Evolutionary conservation across 2,888 invertebrate species (phyloP), one percentile per base, ranked within the genome.

Genomic region (Epinotia brunnichana): DNA sequence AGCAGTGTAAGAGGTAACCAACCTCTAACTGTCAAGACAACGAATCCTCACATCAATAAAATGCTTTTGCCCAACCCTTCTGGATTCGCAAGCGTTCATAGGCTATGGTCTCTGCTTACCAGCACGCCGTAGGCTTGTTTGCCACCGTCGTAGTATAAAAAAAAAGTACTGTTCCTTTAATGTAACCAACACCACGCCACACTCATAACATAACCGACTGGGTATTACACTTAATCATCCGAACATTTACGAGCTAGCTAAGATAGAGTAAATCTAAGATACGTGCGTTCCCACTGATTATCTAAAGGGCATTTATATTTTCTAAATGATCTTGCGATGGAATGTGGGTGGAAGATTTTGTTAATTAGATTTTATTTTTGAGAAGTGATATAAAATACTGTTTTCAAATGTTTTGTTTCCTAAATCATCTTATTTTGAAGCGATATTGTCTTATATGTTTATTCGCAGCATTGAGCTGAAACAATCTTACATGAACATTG

Each of bases 381-480:
- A 64, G 57, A 70, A 80, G 80, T 76, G 75, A 77, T 78, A 76
- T 76, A 74, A 44, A 78, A 79, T 80, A 83, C 81, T 81, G 82
- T 78, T 81, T 70, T 79, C 76, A 15, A n/a, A 21, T 66, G 24
- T 41, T 56, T 64, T 56, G 63, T 53, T 53, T 48, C 24, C 48
- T 44, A 61, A 61, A 61, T 48, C 44, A 15, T 3, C 3, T 4
- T 29, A 29, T 29, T 13, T 15, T 4, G 1, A n/a, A 48, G n/a
- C n/a, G 4, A 44, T 44, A 48, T n/a, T 15, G 1, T 4, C 19
- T n/a, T 61, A 17, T 61, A 61, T 61, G 21, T 21, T 29, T n/a
- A 29, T 15, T 48, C 15, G 19, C 41, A 21, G 24, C 24, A 48
- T 62, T 10, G 17, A 51, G 5, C 29, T n/a, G 7, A 19, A 53